These are phyloP conservation scores for Himantopus leucocephalus DNA, from an alignment of 2,113 vertebrate species.

Conservation along the genomic window DNA sequence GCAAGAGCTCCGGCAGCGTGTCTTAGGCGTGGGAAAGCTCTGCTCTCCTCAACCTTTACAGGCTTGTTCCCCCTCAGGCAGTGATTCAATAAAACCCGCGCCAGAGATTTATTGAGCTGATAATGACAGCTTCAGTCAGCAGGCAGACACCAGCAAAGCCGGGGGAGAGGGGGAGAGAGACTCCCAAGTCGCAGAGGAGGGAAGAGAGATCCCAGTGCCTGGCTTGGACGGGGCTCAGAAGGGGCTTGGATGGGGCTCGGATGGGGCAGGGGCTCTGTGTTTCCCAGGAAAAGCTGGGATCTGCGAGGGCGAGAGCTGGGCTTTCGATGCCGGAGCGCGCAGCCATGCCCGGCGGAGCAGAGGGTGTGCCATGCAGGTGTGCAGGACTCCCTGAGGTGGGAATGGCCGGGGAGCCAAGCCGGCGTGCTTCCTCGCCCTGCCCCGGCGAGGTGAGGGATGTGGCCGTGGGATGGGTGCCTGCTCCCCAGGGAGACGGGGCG, in stretches of 20 bases:
- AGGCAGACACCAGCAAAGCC: slow-evolving; percentile 64
- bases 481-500: accelerated
- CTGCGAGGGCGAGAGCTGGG: accelerated
- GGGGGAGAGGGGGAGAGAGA: neutral
- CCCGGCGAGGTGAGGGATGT: neutral
- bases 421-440: neutral
- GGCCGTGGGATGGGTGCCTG: neutral
- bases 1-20: slow-evolving; percentile 80
- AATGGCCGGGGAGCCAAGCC: neutral
- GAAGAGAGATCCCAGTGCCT: neutral
- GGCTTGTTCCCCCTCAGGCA: slow-evolving; percentile 84
- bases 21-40: slow-evolving; percentile 92
- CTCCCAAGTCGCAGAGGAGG: neutral
- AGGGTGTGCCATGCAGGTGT: neutral
- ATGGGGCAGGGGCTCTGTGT: neutral
- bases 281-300: neutral
- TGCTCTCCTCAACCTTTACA: slow-evolving; percentile 90
- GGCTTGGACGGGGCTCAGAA: neutral
- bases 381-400: neutral
- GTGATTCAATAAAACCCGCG: slow-evolving; percentile 88
- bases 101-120: slow-evolving; percentile 90
- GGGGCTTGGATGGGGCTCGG: neutral
- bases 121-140: slow-evolving; percentile 88
- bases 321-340: accelerated
- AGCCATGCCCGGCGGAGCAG: neutral